Conservation (phyloP, 2,888 invertebrate genomes). For the Ceramica pisi region DNA sequence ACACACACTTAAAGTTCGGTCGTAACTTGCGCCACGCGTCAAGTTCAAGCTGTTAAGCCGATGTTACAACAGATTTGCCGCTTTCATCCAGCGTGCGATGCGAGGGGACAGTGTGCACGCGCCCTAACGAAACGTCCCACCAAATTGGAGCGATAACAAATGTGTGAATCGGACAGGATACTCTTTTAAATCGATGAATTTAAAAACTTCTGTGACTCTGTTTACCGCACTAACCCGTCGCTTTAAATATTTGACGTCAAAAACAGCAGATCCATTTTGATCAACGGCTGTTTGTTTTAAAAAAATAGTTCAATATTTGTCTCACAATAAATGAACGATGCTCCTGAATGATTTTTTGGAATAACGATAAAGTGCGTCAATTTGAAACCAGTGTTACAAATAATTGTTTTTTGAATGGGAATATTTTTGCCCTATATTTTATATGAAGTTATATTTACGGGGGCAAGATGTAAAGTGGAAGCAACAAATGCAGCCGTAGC, state of each 20-base stretch:
- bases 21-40: slow-evolving; percentile 66
- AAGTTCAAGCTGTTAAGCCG: slow-evolving; percentile 84
- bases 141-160: slow-evolving; percentile 72
- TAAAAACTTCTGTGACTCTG: slow-evolving; percentile 46
- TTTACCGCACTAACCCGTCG: slow-evolving; percentile 16
- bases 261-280: slow-evolving; percentile 46
- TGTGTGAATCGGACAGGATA: slow-evolving; percentile 62
- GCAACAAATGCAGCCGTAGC: slow-evolving; percentile 53
- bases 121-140: slow-evolving; percentile 58
- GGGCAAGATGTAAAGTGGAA: slow-evolving; percentile 30
- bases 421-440: slow-evolving; percentile 7
- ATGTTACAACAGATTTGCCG: slow-evolving; percentile 89
- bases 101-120: slow-evolving; percentile 72
- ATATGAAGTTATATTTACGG: slow-evolving; percentile 43
- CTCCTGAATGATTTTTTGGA: slow-evolving; percentile 18
- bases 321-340: slow-evolving; percentile 36
- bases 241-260: slow-evolving; percentile 43
- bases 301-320: slow-evolving; percentile 55
- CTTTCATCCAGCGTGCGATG: slow-evolving; percentile 77
- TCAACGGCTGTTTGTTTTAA: slow-evolving; percentile 49
- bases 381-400: slow-evolving; percentile 21
- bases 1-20: slow-evolving; percentile 48
- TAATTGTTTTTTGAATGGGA: neutral
- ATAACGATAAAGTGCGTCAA: slow-evolving; percentile 44
- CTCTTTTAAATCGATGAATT: slow-evolving; percentile 51